A percentile compares a stretch with the other conserved stretches of the same genome.
These are phyloP conservation scores for Heterocephalus glaber DNA, from an alignment of 2,113 vertebrate genomes.

Conservation along the genomic window DNA sequence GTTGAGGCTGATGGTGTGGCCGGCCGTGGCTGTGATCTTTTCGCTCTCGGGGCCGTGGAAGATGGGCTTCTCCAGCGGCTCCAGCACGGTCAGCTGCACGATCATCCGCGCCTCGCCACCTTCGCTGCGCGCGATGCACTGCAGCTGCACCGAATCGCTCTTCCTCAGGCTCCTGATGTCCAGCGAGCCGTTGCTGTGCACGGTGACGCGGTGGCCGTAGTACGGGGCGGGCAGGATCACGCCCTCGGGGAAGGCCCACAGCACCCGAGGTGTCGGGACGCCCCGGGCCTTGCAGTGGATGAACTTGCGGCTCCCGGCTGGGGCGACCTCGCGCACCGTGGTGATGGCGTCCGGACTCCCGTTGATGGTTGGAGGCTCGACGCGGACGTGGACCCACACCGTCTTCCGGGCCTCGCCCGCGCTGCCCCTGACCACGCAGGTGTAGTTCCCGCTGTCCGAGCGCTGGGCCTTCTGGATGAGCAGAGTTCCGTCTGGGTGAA, in stretches of 20 bases:
- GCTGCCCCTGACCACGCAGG: conserved; percentile 88
- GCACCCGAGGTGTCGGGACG: conserved; percentile 86
- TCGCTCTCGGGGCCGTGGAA: conserved; percentile 84
- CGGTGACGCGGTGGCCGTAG: conserved; percentile 88
- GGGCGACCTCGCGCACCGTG: conserved; percentile 82
- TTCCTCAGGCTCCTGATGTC: conserved; percentile 88
- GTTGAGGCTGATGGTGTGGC: conserved; percentile 90
- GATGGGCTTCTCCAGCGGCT: conserved; percentile 82
- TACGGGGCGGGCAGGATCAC: conserved; percentile 92
- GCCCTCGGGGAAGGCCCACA: conserved; percentile 94
- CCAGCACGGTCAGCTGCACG: conserved; percentile 88
- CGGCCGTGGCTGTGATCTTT: conserved; percentile 86
- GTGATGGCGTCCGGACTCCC: conserved; percentile 82
- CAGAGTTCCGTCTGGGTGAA: conserved; percentile 89
- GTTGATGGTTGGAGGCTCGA: conserved; percentile 90
- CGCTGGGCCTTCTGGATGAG: conserved; percentile 91
- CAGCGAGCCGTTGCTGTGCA: conserved; percentile 93
- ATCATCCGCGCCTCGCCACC: conserved; percentile 90
- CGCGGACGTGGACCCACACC: conserved; percentile 84
- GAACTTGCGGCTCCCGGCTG: conserved; percentile 84
- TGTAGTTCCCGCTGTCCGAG: conserved; percentile 94
- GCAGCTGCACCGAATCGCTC: conserved; percentile 87
- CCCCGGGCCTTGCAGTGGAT: conserved; percentile 91
- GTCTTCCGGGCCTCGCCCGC: conserved; percentile 90
- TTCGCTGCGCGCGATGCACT: conserved; percentile 91